A percentile compares a stretch with the other conserved stretches of the same genome.
Evolutionary conservation across 2,888 invertebrate species (phyloP).

Genomic region (Anoplius nigerrimus): DNA sequence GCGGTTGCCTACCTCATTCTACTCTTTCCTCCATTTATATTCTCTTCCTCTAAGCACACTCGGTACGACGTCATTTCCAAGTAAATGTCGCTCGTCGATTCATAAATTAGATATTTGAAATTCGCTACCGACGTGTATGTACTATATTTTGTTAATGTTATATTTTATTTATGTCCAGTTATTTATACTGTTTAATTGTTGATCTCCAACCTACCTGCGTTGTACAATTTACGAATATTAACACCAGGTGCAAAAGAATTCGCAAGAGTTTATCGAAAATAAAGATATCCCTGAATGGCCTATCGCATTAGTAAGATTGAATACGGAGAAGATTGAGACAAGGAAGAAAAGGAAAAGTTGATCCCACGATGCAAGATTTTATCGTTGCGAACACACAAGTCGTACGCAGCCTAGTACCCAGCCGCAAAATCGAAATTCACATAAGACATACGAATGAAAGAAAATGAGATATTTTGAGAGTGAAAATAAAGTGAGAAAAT

Average conservation of each 20-base stretch:
- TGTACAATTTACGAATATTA: background rate
- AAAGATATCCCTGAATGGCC: slow-evolving; percentile 36
- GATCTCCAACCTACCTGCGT: background rate
- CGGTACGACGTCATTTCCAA: too few species aligned
- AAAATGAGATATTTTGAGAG: slow-evolving; percentile 57
- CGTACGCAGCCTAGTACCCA: slow-evolving; percentile 8
- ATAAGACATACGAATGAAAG: slow-evolving; percentile 20
- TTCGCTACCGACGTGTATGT: too few species aligned
- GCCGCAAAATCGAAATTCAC: background rate
- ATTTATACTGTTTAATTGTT: background rate
- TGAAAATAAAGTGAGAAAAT: slow-evolving; percentile 32
- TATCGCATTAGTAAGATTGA: slow-evolving; percentile 28
- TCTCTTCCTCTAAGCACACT: too few species aligned
- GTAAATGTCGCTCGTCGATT: too few species aligned
- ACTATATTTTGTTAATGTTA: too few species aligned
- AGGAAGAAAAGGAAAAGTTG: background rate
- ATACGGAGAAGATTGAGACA: background rate
- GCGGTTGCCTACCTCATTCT: too few species aligned
- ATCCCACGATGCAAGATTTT: slow-evolving; percentile 15
- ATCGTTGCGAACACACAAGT: slow-evolving; percentile 5
- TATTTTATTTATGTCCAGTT: background rate
- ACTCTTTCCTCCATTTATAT: too few species aligned
- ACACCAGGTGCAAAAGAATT: background rate
- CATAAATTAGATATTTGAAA: too few species aligned
- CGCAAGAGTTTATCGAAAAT: background rate